Conservation (phyloP, 2,888 invertebrate species). For the Gasteruption jaculator region DNA sequence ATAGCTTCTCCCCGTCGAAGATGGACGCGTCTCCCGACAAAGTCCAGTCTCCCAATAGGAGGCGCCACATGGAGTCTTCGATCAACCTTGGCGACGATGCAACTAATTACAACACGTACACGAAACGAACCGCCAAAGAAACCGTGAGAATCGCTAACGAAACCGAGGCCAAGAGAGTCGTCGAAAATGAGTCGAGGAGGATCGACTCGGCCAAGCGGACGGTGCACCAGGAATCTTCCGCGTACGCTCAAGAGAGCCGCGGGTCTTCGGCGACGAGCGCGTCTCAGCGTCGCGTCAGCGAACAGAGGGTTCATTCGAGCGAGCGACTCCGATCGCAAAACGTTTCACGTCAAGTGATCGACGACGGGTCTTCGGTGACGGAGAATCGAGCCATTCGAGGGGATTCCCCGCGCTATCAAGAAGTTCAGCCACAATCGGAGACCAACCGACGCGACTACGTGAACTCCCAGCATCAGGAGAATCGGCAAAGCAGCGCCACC, state of each 20-base stretch:
- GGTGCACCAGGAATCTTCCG: too few relatives aligned
- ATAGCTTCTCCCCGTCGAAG: slow-evolving; percentile 55
- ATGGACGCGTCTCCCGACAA: slow-evolving; percentile 53
- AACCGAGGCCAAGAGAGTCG: slow-evolving; percentile 20
- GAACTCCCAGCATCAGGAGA: slow-evolving; percentile 34
- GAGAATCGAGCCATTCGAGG: slow-evolving; percentile 12
- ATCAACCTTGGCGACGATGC: slow-evolving; percentile 60
- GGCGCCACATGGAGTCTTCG: slow-evolving; percentile 65
- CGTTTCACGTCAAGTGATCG: slow-evolving; percentile 14
- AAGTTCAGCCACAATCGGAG: slow-evolving; percentile 28
- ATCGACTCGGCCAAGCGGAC: slow-evolving; percentile 55
- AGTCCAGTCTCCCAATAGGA: slow-evolving; percentile 56
- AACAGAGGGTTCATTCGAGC: slow-evolving; percentile 23
- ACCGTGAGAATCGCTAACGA: slow-evolving; percentile 28
- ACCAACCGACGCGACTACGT: slow-evolving; percentile 37
- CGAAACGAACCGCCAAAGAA: slow-evolving; percentile 46
- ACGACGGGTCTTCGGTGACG: slow-evolving; percentile 31
- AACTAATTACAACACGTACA: slow-evolving; percentile 56
- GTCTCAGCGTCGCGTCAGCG: too few relatives aligned
- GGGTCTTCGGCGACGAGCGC: too few relatives aligned
- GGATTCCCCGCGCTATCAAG: slow-evolving; percentile 16
- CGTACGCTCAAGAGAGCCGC: too few relatives aligned
- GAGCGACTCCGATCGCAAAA: slow-evolving; percentile 24
- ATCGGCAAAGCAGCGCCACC: slow-evolving; percentile 29
- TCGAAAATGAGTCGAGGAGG: slow-evolving; percentile 49